These are phyloP conservation scores for Coregonus suidteri DNA, from an alignment of 2,797 vertebrate genomes.

Conservation along the genomic window DNA sequence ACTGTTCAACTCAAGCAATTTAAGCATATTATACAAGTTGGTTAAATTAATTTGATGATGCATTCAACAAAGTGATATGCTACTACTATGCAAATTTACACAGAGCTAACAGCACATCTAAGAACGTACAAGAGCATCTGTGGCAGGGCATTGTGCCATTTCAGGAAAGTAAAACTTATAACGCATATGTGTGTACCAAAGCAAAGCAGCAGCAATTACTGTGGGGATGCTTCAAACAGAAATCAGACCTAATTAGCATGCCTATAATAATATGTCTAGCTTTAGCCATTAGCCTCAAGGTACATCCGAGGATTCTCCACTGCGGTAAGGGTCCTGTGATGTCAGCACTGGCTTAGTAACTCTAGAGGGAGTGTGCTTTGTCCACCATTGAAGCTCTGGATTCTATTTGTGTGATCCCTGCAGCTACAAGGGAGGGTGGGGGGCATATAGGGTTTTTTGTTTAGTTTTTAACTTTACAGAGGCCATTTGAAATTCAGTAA, in stretches of 20 bases:
- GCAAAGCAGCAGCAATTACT: too few relatives aligned
- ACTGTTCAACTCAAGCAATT: too few relatives aligned
- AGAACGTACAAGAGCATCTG: too few relatives aligned
- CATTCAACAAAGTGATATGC: too few relatives aligned
- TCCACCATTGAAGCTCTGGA: neutral
- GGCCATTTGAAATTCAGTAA: slow-evolving; percentile 31
- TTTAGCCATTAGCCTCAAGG: neutral
- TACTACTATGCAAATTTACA: too few relatives aligned
- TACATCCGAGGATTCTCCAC: neutral
- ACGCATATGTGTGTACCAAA: too few relatives aligned
- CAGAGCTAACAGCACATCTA: too few relatives aligned
- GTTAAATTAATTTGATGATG: too few relatives aligned
- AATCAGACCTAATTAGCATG: neutral
- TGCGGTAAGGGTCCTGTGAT: slow-evolving; percentile 2
- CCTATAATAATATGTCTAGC: neutral
- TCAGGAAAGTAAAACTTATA: too few relatives aligned
- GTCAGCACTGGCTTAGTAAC: slow-evolving; percentile 3
- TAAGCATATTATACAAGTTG: too few relatives aligned
- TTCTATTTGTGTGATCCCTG: neutral
- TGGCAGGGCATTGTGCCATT: too few relatives aligned
- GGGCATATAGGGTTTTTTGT: slow-evolving; percentile 1
- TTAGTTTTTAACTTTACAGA: neutral
- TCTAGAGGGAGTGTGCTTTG: neutral
- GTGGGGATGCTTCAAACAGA: neutral
- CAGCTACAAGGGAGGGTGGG: neutral